Base-by-base conservation (phyloP, 2,888 invertebrate species). In the Emmelina monodactyla region DNA sequence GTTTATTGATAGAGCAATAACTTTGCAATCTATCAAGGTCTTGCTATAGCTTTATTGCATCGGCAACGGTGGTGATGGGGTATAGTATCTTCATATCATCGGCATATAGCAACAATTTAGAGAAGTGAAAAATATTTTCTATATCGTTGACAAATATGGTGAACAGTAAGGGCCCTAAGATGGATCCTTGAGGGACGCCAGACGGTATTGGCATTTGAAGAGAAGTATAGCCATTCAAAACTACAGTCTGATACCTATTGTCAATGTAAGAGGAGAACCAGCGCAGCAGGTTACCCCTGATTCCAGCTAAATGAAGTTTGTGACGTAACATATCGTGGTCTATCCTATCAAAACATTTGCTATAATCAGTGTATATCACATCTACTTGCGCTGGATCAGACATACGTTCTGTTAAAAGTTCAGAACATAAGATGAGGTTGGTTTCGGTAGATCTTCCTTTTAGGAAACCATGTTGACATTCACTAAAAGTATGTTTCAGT, bases 391-490 rank as follows among this genome's bases (percentile, higher is more conserved):
- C 10, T 2, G 22, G 25, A 6, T 10, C 22, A 2, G 22, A 34
- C 35, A 40, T 40, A 5, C 16, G 7, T 2, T 25, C 22, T 9
- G 33, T 35, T 14, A 37, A 11, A 31, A 16, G 29, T 12, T 40
- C 35, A 13, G 12, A 13, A 14, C 16, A n/a, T 1, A 37, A 12
- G 3, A 31, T 14, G 12, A 37, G 37, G 16, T 37, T 37, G 1
- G 34, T 11, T 12, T 29, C 14, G 12, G 40, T 37, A 6, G 33
- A 40, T 14, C 37, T 11, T 2, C 29, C 12, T n/a, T 22, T 35
- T 1, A 49, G 4, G 28, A 48, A 47, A 1, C 47, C 45, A 16
- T 47, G 45, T 16, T 44, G 48, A 16, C 38, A 37, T n/a, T 28
- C 12, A 2, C 29, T 35, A 13, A 45, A 35, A 2, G 28, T 22